A percentile compares a stretch with the other conserved stretches of the same genome.
Conservation (phyloP, 2,888 invertebrate species). For the Agapetus fuscipes region DNA sequence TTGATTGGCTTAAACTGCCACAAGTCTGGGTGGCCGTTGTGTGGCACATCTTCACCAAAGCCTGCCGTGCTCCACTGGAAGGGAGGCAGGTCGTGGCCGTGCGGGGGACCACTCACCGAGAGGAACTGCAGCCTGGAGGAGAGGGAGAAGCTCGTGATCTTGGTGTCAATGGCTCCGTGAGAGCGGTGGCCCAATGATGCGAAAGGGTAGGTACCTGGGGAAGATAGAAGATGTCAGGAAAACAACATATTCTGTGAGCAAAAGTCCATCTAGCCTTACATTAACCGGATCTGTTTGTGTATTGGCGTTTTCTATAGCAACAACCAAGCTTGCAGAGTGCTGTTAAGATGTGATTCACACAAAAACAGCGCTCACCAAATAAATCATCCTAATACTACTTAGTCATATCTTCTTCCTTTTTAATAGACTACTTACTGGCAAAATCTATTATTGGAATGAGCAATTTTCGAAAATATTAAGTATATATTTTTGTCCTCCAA, state of each 20-base stretch:
- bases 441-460: too few species aligned
- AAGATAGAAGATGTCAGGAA: not conserved
- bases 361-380: too few species aligned
- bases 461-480: too few species aligned
- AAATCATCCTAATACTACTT: too few species aligned
- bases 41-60: conserved; percentile 42
- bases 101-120: conserved; percentile 43
- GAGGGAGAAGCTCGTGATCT: conserved; percentile 43
- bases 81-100: conserved; percentile 47
- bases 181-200: conserved; percentile 55
- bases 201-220: conserved; percentile 53
- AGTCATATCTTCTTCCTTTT: too few species aligned
- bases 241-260: not conserved
- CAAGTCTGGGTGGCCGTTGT: conserved; percentile 58
- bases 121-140: conserved; percentile 40
- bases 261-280: too few species aligned
- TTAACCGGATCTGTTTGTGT: too few species aligned
- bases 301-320: too few species aligned
- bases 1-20: conserved; percentile 53
- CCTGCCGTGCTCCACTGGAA: conserved; percentile 58
- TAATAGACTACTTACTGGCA: not conserved
- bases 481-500: too few species aligned
- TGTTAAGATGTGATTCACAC: too few species aligned
- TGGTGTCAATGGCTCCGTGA: conserved; percentile 62
- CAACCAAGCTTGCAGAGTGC: too few species aligned